Conservation (phyloP, 2,888 invertebrate genomes). For the Ganaspis brasiliensis region DNA sequence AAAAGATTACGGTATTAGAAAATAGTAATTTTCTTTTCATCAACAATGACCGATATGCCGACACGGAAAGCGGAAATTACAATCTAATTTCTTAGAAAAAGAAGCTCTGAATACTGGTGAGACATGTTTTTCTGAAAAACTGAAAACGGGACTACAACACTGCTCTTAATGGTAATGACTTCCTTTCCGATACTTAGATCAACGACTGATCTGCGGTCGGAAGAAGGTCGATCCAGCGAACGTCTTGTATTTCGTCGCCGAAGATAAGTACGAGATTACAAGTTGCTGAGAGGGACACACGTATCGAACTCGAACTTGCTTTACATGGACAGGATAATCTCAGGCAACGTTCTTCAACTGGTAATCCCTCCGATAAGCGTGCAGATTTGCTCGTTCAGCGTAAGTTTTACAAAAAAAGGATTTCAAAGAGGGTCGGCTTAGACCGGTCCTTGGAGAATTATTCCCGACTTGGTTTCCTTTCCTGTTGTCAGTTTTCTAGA, state of each 20-base stretch:
- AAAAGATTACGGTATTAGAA: too few species aligned
- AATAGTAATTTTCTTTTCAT: too few species aligned
- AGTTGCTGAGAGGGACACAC: constrained; percentile 37
- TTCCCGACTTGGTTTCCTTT: background rate
- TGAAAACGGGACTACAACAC: constrained; percentile 5
- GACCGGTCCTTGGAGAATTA: constrained; percentile 8
- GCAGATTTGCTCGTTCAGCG: constrained; percentile 60
- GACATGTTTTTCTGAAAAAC: background rate
- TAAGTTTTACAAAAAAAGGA: constrained; percentile 54
- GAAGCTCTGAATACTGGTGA: background rate
- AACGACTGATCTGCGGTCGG: constrained; percentile 14
- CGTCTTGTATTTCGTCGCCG: constrained; percentile 14
- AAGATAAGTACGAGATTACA: constrained; percentile 45
- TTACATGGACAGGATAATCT: constrained; percentile 61
- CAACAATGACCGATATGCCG: background rate
- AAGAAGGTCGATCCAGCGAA: constrained; percentile 19
- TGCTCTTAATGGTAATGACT: constrained; percentile 9
- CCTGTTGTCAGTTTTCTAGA: background rate
- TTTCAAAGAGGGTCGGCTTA: constrained; percentile 27
- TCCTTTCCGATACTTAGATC: constrained; percentile 32
- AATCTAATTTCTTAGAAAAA: background rate
- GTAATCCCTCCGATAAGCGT: constrained; percentile 59
- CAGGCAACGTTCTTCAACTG: constrained; percentile 49
- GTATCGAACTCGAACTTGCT: constrained; percentile 54
- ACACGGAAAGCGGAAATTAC: constrained; percentile 1